Conservation (phyloP, 2,113 vertebrate genomes). For the Sphaerodactylus townsendi region DNA sequence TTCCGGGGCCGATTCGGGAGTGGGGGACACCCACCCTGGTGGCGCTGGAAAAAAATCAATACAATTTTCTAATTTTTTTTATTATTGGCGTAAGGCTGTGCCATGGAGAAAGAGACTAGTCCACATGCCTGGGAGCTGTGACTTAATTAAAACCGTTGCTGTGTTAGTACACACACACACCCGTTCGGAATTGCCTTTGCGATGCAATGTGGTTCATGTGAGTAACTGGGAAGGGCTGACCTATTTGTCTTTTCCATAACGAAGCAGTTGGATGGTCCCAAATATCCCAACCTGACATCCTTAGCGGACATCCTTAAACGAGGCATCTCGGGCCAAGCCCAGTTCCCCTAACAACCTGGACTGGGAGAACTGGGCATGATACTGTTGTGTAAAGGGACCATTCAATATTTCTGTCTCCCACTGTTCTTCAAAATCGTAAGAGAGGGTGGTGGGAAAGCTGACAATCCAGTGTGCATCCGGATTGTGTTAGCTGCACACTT, state of each 20-base stretch:
- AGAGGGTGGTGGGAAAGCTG: not conserved
- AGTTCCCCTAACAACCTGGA: too few relatives aligned
- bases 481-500: not conserved
- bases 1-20: not conserved
- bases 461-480: not conserved
- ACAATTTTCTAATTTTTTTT: not conserved
- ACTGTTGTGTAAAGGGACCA: not conserved
- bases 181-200: not conserved
- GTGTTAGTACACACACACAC: too few relatives aligned
- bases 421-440: not conserved
- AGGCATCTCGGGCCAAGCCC: not conserved
- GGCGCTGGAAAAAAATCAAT: not conserved
- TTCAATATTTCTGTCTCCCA: not conserved
- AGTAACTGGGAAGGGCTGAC: not conserved
- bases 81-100: not conserved
- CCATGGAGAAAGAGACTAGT: not conserved
- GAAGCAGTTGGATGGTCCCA: not conserved
- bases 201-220: not conserved
- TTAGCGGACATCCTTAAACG: too few relatives aligned
- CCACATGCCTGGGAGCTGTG: not conserved
- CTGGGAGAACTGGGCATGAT: not conserved
- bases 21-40: not conserved
- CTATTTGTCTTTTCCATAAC: not conserved
- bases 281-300: not conserved
- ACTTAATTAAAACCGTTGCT: not conserved